Percentiles rank a stretch among this genome's conserved stretches.
Evolutionary conservation across 2,888 invertebrate genomes (phyloP).

Genomic region (Andrena minutula): DNA sequence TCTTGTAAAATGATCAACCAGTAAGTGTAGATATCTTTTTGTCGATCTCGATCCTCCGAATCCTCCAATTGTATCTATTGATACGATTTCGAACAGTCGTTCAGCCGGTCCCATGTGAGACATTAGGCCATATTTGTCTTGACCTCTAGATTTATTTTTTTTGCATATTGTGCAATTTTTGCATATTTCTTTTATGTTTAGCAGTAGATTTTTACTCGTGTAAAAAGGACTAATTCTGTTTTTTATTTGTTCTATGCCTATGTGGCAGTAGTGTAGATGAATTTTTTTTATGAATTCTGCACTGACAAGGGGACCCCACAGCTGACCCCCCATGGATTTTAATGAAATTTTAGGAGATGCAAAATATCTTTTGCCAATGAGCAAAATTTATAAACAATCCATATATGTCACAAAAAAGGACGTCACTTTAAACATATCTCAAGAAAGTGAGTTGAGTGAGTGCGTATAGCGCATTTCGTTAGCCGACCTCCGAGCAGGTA

Average conservation of each 20-base stretch:
- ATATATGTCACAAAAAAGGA: no score
- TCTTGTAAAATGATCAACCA: not conserved
- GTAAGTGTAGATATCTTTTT: no score
- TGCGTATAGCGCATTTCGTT: not conserved
- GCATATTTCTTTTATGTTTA: slow-evolving; percentile 54
- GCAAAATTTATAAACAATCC: no score
- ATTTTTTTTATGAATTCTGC: slow-evolving; percentile 43
- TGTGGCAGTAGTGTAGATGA: slow-evolving; percentile 52
- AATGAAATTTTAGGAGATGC: no score
- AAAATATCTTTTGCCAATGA: no score
- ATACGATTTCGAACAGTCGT: slow-evolving; percentile 60
- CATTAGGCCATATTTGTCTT: slow-evolving; percentile 58
- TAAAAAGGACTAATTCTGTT: slow-evolving; percentile 46
- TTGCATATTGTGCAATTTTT: slow-evolving; percentile 55
- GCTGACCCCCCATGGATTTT: no score
- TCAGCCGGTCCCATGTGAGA: slow-evolving; percentile 61
- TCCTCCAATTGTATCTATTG: slow-evolving; percentile 66
- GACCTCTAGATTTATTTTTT: slow-evolving; percentile 63
- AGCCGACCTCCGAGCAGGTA: no score
- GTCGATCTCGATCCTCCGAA: slow-evolving; percentile 40
- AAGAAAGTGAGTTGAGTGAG: no score
- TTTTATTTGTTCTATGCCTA: slow-evolving; percentile 52
- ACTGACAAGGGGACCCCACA: slow-evolving; percentile 1
- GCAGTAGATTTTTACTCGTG: slow-evolving; percentile 48
- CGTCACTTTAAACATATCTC: no score